Evolutionary conservation across 2,888 invertebrate genomes (phyloP), one percentile per base, ranked within the genome.

Genomic region (Sylvicola cinctus): DNA sequence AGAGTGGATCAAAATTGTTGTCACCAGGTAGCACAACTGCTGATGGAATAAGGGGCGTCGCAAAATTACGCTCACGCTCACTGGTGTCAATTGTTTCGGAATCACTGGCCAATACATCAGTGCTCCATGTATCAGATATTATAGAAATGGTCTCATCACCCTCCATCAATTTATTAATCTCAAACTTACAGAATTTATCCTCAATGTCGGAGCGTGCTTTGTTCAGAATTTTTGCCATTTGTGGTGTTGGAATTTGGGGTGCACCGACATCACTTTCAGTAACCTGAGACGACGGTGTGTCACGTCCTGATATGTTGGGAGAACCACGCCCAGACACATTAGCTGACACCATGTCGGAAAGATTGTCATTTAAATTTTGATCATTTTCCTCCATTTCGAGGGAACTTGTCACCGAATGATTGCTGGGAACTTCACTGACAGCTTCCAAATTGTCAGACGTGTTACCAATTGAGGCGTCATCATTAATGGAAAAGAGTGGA

Each of bases 51-150:
- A 61, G 45, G 0, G 61, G 60, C 0, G 61, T 58, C 8, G 60
- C 55, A 39, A 61, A 58, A 37, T 55, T 61, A 3, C 60, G 47
- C 39, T 60, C 66, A 30, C 73, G 66, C 44, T 77, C 75, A 16
- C 68, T 68, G 42, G 77, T 77, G 42, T 90, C 91, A 29, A 88
- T 70, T 13, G 83, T 83, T 60, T 96, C 96, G 10, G 88, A 90
- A 58, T 96, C 96, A 36, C 90, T 91, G 0, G 93, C 93, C 36
- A 95, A 59, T 31, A 96, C 96, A 58, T 96, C 96, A 1, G 96
- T 96, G 44, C 91, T 91, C 96, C 96, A 96, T 1, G 93, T 93
- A 55, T 98, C 96, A 31, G 91, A 91, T 45, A 96, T 91, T 49
- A 95, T 76, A 26, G 93, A 95, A 45, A 91, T 79, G 1, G 91